These are phyloP conservation scores for Anastrepha obliqua DNA, from an alignment of 1,140 invertebrate genomes.

Conservation along the genomic window DNA sequence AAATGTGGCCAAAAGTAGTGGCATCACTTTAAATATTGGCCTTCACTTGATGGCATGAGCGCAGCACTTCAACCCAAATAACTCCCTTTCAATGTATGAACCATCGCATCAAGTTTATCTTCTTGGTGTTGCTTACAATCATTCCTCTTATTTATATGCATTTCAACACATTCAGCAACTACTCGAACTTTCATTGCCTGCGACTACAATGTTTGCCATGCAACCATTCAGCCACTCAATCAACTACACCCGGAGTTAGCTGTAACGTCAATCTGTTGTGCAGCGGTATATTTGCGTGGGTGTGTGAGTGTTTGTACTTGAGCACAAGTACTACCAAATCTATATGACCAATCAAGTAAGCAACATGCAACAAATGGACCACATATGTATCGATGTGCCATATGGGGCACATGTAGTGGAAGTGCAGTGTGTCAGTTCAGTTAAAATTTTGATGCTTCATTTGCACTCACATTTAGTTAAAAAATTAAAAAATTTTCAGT, in stretches of 20 bases:
- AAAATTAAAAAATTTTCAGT: too few relatives aligned
- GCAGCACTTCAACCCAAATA: not conserved
- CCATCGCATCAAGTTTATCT: not conserved
- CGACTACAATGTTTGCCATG: not conserved
- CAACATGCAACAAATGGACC: not conserved
- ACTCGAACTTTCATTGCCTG: not conserved
- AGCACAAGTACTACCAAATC: not conserved
- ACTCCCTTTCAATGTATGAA: not conserved
- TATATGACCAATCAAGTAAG: conserved; percentile 24
- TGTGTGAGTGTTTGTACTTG: not conserved
- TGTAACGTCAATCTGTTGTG: not conserved
- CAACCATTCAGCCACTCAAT: not conserved
- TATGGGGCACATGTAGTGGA: not conserved
- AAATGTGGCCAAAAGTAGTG: not conserved
- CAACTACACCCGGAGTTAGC: not conserved
- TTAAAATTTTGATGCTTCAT: too few relatives aligned
- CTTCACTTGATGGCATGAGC: not conserved
- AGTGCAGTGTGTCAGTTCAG: not conserved
- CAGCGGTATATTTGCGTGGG: not conserved
- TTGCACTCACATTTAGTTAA: too few relatives aligned
- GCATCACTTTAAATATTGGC: not conserved
- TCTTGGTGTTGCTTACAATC: not conserved
- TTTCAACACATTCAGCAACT: not conserved
- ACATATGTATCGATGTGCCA: not conserved
- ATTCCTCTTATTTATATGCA: not conserved